phyloP scores from a whole-genome alignment of 2,888 invertebrate genomes.

The Hartigia nigra region DNA sequence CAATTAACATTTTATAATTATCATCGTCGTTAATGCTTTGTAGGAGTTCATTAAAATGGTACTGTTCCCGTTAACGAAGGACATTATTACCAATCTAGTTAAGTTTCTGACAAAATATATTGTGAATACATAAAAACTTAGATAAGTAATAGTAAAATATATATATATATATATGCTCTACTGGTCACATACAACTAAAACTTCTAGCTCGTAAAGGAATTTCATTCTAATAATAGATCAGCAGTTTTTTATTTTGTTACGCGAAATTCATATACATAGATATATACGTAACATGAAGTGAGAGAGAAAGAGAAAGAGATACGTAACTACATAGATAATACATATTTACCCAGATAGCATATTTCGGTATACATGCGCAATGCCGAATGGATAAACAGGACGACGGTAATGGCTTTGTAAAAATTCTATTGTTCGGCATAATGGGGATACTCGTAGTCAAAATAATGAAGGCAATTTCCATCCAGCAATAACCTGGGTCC shows the following conservation, averaged over 20 bases:
- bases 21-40: neutral
- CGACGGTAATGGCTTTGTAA: neutral
- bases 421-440: neutral
- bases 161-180: too few relatives aligned
- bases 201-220: too few relatives aligned
- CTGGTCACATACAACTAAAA: too few relatives aligned
- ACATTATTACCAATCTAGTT: neutral
- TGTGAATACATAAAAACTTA: neutral
- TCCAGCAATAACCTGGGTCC: neutral
- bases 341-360: neutral
- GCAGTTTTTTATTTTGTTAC: neutral
- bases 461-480: neutral
- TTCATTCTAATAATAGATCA: neutral
- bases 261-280: neutral
- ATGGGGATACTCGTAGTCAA: neutral
- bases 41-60: neutral
- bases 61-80: neutral
- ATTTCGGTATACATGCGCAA: neutral
- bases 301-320: neutral
- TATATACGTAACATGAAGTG: neutral
- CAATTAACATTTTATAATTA: neutral
- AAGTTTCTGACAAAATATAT: neutral
- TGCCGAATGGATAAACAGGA: neutral
- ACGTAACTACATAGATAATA: neutral
- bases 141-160: too few relatives aligned